These are phyloP conservation scores for Timema podura DNA, from an alignment of 2,888 invertebrate genomes.

Conservation along the genomic window DNA sequence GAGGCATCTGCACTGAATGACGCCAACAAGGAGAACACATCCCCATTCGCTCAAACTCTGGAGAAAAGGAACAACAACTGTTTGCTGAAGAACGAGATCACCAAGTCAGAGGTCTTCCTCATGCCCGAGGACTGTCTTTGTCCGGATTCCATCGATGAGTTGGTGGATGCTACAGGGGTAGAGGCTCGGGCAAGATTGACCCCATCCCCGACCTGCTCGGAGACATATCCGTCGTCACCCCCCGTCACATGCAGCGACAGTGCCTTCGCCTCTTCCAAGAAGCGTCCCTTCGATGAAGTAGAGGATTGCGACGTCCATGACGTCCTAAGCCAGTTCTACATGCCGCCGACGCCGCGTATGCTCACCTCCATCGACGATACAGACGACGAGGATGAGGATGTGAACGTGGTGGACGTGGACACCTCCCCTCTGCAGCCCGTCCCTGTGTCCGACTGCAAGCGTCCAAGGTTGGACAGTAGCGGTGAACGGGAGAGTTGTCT, in stretches of 20 bases:
- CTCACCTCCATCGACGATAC: conserved; percentile 62
- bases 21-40: conserved; percentile 40
- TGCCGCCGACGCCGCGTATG: conserved; percentile 63
- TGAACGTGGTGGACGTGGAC: conserved; percentile 44
- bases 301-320: conserved; percentile 66
- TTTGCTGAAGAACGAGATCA: not conserved
- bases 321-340: conserved; percentile 66
- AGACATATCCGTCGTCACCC: not conserved
- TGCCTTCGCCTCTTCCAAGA: conserved; percentile 27
- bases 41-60: conserved; percentile 27
- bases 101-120: not conserved
- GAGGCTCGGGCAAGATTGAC: not conserved
- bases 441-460: conserved; percentile 23
- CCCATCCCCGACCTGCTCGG: not conserved
- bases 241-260: conserved; percentile 26
- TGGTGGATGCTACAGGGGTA: conserved; percentile 22
- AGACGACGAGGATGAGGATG: conserved; percentile 46
- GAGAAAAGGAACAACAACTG: not conserved
- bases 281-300: conserved; percentile 44
- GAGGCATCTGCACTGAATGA: conserved; percentile 5
- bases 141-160: conserved; percentile 25
- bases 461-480: conserved; percentile 20
- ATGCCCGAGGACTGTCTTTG: conserved; percentile 22
- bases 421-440: conserved; percentile 20
- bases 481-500: not conserved